phyloP scores from a whole-genome alignment of 2,797 vertebrate species.

The Luscinia luscinia region DNA sequence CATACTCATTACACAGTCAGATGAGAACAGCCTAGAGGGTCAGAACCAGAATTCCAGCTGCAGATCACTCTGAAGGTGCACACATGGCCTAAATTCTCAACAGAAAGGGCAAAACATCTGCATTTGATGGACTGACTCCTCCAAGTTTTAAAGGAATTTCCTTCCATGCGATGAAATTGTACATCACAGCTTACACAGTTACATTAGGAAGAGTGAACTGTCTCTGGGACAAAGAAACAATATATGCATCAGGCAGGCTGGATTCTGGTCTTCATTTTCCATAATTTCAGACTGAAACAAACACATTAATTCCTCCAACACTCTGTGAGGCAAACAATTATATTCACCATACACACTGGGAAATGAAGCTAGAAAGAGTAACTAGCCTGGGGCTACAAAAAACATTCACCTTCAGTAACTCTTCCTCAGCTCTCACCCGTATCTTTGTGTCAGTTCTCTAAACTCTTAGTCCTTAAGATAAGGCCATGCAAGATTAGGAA shows the following conservation, averaged over 20 bases:
- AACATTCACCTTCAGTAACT: neutral
- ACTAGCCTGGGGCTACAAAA: neutral
- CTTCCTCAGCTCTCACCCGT: neutral
- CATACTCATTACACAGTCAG: neutral
- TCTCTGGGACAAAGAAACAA: neutral
- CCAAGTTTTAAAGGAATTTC: neutral
- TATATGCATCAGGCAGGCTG: neutral
- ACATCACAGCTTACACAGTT: neutral
- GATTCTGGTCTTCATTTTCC: neutral
- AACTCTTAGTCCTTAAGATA: neutral
- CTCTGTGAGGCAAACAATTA: neutral
- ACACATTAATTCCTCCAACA: neutral
- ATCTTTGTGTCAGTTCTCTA: neutral
- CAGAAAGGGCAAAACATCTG: neutral
- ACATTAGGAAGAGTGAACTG: rapidly evolving
- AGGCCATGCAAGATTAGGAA: neutral
- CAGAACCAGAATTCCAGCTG: neutral
- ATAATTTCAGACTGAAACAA: neutral
- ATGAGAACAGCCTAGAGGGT: neutral
- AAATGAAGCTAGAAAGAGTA: neutral
- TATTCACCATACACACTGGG: neutral
- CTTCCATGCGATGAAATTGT: neutral
- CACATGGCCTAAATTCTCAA: neutral
- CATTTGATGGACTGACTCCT: neutral
- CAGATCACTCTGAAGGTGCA: neutral